Conservation (phyloP, 2,888 invertebrate genomes). For the Steinernema carpocapsae region DNA sequence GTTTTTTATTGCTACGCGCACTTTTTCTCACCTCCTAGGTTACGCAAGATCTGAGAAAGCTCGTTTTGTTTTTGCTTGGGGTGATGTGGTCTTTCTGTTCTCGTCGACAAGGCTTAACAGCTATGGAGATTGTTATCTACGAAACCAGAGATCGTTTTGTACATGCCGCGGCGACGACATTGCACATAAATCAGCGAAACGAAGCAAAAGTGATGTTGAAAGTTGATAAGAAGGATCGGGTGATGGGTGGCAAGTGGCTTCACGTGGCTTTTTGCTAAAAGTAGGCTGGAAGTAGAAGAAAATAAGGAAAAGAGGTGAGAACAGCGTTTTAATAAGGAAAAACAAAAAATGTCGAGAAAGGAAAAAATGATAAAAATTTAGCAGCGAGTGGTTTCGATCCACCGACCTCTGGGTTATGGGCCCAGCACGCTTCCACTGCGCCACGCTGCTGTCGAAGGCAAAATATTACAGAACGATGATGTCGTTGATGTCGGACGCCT, state of each 20-base stretch:
- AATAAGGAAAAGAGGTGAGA: not conserved
- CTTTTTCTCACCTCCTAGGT: not conserved
- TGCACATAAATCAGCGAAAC: conserved; percentile 12
- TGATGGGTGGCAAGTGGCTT: no score
- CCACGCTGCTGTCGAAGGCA: conserved; percentile 7
- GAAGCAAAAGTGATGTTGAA: not conserved
- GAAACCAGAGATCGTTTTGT: not conserved
- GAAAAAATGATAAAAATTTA: no score
- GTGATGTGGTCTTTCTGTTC: no score
- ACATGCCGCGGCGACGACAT: no score
- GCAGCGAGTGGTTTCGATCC: conserved; percentile 69
- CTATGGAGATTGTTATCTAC: not conserved
- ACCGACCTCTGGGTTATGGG: conserved; percentile 90
- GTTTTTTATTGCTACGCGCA: not conserved
- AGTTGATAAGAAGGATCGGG: not conserved
- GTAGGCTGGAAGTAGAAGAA: not conserved
- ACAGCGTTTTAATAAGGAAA: not conserved
- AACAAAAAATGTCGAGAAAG: no score
- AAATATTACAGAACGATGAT: not conserved
- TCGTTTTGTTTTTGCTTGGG: no score
- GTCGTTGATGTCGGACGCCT: no score
- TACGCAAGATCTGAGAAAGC: not conserved
- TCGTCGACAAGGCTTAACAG: not conserved
- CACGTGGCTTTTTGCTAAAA: not conserved
- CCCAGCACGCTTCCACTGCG: conserved; percentile 77